A percentile compares a stretch with the other conserved stretches of the same genome.
Conservation (phyloP, 2,113 vertebrate genomes). For the Bathybates hornii region DNA sequence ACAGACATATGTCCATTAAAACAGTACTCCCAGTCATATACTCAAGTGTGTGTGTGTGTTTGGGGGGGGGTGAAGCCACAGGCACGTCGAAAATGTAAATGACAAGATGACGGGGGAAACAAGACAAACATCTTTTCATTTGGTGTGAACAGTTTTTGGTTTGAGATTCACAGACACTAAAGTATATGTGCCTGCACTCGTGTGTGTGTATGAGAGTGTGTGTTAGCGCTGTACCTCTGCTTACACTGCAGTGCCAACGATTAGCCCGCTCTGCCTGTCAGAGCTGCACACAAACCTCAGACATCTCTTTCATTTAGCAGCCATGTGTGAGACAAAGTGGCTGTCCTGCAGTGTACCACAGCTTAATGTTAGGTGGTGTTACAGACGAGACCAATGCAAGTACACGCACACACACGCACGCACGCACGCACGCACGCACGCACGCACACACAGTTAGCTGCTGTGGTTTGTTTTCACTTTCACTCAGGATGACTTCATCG, state of each 20-base stretch:
- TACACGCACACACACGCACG: accelerated
- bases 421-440: neutral
- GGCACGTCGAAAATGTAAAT: constrained; percentile 48
- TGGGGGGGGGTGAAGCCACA: neutral
- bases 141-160: constrained; percentile 15
- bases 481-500: constrained; percentile 17
- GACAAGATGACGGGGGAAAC: neutral
- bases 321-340: neutral
- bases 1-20: neutral
- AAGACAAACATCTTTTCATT: constrained; percentile 39
- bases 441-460: neutral
- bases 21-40: constrained; percentile 22
- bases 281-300: constrained; percentile 23
- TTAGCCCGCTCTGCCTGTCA: neutral
- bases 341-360: neutral
- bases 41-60: neutral
- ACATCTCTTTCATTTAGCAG: constrained; percentile 55
- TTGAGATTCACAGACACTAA: neutral
- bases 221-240: neutral
- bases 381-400: neutral
- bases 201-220: neutral
- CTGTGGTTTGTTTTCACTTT: constrained; percentile 17
- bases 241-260: neutral
- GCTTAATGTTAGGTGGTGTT: neutral
- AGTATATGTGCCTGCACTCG: neutral